Evolutionary conservation across 2,888 invertebrate genomes (phyloP).

Genomic region (Melieria omissa): DNA sequence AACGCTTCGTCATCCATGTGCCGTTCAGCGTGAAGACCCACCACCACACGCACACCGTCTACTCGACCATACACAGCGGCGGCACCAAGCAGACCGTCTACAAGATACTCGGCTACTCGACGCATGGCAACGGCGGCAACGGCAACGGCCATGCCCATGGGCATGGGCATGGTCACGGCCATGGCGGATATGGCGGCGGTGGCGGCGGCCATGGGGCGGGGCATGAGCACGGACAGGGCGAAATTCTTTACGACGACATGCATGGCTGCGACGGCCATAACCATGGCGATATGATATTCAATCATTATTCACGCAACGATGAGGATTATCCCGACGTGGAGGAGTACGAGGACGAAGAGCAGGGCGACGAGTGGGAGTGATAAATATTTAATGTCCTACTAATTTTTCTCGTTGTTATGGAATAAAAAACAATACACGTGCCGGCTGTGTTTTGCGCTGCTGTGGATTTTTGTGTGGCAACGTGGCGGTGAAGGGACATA

Average conservation of each 20-base stretch:
- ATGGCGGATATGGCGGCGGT: conserved; percentile 48
- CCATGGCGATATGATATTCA: conserved; percentile 60
- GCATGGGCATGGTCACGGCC: conserved; percentile 68
- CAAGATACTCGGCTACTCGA: conserved; percentile 65
- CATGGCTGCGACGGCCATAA: conserved; percentile 51
- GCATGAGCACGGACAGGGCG: conserved; percentile 51
- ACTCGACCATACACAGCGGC: conserved; percentile 75
- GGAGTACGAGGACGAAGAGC: conserved; percentile 41
- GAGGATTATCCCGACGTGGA: conserved; percentile 40
- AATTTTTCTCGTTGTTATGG: too few species aligned
- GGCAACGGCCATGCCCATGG: conserved; percentile 59
- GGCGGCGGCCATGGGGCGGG: conserved; percentile 67
- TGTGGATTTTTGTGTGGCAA: too few species aligned
- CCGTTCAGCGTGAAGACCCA: conserved; percentile 82
- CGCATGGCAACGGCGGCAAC: conserved; percentile 43
- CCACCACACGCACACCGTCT: conserved; percentile 77
- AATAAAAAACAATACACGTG: too few species aligned
- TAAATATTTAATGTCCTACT: conserved; percentile 7
- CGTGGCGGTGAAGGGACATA: too few species aligned
- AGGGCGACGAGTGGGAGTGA: conserved; percentile 38
- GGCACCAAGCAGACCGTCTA: conserved; percentile 62
- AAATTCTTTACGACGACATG: conserved; percentile 54
- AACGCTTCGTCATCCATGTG: conserved; percentile 82
- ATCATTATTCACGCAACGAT: conserved; percentile 61
- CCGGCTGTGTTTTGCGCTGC: too few species aligned